These are phyloP conservation scores for Scopus umbretta DNA, from an alignment of 2,113 vertebrate species.

Conservation along the genomic window DNA sequence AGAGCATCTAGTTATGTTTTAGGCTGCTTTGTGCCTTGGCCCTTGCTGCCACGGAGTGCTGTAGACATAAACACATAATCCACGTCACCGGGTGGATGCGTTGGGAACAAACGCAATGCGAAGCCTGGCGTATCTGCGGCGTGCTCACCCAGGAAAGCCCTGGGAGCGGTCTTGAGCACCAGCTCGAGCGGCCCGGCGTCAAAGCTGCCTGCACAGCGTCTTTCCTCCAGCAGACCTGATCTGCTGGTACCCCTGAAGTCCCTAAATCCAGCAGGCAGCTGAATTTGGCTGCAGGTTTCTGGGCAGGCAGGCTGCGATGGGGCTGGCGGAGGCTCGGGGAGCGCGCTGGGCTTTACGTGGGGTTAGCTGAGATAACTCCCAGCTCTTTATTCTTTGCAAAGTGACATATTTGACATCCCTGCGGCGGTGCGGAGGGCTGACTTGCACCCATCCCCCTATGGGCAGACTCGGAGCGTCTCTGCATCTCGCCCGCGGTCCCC, in stretches of 20 bases:
- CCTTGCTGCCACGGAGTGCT: neutral
- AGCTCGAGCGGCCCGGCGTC: neutral
- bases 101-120: neutral
- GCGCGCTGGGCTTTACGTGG: neutral
- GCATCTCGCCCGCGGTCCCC: rapidly evolving
- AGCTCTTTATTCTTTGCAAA: neutral
- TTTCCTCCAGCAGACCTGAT: neutral
- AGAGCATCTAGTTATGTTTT: rapidly evolving
- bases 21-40: neutral
- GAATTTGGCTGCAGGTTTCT: neutral
- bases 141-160: neutral
- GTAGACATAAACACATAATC: neutral
- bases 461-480: neutral
- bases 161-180: rapidly evolving
- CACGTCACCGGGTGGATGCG: rapidly evolving
- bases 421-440: neutral
- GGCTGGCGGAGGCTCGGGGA: neutral
- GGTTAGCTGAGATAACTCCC: too few species aligned
- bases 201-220: neutral
- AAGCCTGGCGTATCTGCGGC: too few species aligned
- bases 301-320: neutral
- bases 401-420: rapidly evolving
- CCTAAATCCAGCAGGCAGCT: neutral
- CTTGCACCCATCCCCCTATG: neutral
- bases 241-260: neutral